Base-by-base conservation (phyloP, 2,888 invertebrate species). In the Apamea crenata region DNA sequence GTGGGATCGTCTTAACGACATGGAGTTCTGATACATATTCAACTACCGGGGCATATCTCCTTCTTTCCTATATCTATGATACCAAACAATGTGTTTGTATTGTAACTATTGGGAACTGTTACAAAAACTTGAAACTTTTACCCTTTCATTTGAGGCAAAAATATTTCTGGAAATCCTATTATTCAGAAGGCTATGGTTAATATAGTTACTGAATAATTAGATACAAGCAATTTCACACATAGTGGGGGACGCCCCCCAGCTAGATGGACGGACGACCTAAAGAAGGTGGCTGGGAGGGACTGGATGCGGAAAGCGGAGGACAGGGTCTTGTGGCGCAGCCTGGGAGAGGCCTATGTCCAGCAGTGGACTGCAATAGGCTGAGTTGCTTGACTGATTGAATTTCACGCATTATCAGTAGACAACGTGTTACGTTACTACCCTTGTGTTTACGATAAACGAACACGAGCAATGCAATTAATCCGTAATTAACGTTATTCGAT, bases 391-490 rank as follows among this genome's bases (percentile, higher is more conserved):
- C 12, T 47, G 47, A 47, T 47, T 47, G 10, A 47, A 47, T 47
- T 47, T 12, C 47, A 47, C 12, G 14, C 47, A 47, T 56, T 56
- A 32, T 32, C 21, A 5, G 14, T 25, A 50, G 16, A 16, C 21
- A 40, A 50, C 32, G 32, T 59, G 56, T 59, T 56, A 82, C 67
- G n/a, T 47, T 68, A 74, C 77, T 67, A 73, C 53, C 68, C 83
- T 63, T 36, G 32, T 81, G 71, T 78, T 69, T 72, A 77, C 75
- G 74, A 86, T 59, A 70, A 77, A 76, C 69, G 32, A 68, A 83
- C 87, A 84, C 77, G 81, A 74, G 81, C 68, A 80, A 81, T 78
- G 71, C 69, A 78, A 86, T 88, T 88, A 87, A 88, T 89, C 87
- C 76, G 44, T 79, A 80, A 79, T 74, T 74, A 86, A 82, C 66